Conservation (phyloP, 2,888 invertebrate species). For the Oligia fasciuncula region DNA sequence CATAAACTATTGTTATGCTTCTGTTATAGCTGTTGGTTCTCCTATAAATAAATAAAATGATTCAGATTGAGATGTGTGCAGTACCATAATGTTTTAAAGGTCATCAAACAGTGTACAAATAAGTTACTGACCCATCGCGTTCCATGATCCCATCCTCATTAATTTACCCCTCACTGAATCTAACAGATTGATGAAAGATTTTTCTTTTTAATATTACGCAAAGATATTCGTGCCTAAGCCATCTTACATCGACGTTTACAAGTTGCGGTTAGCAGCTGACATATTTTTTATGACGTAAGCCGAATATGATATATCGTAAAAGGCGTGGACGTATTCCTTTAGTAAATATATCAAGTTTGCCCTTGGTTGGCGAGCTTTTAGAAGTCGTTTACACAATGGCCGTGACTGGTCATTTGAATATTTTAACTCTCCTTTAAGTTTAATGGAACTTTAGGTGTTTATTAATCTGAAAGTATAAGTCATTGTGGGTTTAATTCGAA, state of each 20-base stretch:
- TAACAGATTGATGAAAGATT: constrained; percentile 51
- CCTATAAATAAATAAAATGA: too few species aligned
- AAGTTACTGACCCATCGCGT: constrained; percentile 42
- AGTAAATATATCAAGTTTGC: constrained; percentile 17
- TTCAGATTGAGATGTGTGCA: not conserved
- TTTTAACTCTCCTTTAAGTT: not conserved
- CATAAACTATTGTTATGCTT: too few species aligned
- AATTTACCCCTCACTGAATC: constrained; percentile 38
- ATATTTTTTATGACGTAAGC: constrained; percentile 36
- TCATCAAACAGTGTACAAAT: constrained; percentile 36
- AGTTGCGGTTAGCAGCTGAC: constrained; percentile 20
- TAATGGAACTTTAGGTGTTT: not conserved
- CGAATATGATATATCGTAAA: constrained; percentile 33
- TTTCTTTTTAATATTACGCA: constrained; percentile 21
- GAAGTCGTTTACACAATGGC: not conserved
- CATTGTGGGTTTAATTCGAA: not conserved
- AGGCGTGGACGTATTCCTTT: constrained; percentile 8
- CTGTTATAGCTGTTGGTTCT: too few species aligned
- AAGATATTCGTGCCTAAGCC: constrained; percentile 21
- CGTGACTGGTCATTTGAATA: not conserved
- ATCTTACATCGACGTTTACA: constrained; percentile 28
- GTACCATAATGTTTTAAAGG: not conserved
- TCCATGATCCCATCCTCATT: constrained; percentile 38
- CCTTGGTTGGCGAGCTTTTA: constrained; percentile 8
- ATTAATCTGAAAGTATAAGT: not conserved